Base-by-base conservation (phyloP, 1,140 invertebrate genomes). In the Rhopalosiphum maidis region DNA sequence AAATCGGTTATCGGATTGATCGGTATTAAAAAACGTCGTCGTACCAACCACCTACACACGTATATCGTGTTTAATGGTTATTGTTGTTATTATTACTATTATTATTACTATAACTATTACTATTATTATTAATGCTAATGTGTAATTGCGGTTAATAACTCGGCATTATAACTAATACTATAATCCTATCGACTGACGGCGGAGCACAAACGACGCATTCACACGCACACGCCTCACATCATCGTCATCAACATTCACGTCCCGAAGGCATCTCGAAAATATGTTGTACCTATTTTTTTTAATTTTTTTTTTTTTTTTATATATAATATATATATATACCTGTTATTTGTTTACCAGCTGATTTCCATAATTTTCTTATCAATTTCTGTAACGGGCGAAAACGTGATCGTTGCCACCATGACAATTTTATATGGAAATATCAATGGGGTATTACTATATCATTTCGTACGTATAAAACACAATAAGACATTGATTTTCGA, bases 181-280 rank as follows among this genome's bases (percentile, higher is more conserved):
- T 77, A 18, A 77, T 5, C n/a, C 60, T 77, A 77, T 77, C n/a
- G 60, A 77, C 60, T 25, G 23, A 30, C 86, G 5, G 46, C 86
- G 86, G 46, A 22, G 46, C 11, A 90, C 37, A 60, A 41, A 90
- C 60, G 60, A 55, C 90, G 60, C 37, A 92, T 82, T 51, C 60
- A 82, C 22, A 83, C 48, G 46, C 60, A 92, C 77, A 93, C 91
- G 91, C 91, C 82, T 93, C 91, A n/a, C 82, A 93, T 85, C 82
- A 8, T 92, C 90, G 91, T 93, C 91, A 93, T 93, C 91, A 93
- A 93, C 91, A 93, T 93, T 93, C 91, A 93, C 91, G 91, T 93
- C 91, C 82, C 82, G 91, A 82, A 93, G 91, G 91, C 91, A 93
- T 93, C 91, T 93, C 68, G 22, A 54, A 93, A 93, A 93, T 54